These are phyloP conservation scores for Podilymbus podiceps DNA, from an alignment of 2,113 vertebrate species.

Conservation along the genomic window DNA sequence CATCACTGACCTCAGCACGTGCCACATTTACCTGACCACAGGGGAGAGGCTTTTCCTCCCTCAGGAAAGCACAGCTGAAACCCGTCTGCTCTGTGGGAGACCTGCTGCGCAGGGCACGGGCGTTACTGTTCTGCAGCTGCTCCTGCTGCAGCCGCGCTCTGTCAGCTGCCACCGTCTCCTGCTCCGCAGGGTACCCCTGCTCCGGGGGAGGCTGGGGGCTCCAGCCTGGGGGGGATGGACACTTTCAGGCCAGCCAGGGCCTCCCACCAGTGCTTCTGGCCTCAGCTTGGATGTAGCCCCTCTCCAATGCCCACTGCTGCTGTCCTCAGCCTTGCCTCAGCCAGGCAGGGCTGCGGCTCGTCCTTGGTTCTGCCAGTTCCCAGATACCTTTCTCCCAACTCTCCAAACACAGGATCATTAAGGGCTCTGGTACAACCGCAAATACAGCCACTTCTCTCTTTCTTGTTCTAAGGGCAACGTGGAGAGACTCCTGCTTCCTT, in stretches of 20 bases:
- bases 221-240: not conserved
- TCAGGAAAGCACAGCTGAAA: not conserved
- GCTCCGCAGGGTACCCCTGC: not conserved
- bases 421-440: not conserved
- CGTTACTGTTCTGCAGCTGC: not conserved
- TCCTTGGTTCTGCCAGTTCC: not conserved
- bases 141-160: not conserved
- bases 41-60: not conserved
- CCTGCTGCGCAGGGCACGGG: not conserved
- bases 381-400: not conserved
- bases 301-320: too few relatives aligned
- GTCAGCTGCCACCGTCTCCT: not conserved
- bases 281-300: accelerated
- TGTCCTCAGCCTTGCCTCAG: not conserved
- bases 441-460: not conserved
- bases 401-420: not conserved
- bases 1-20: not conserved
- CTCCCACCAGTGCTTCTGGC: not conserved
- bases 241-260: not conserved
- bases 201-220: not conserved
- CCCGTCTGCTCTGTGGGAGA: not conserved
- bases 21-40: not conserved
- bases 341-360: not conserved
- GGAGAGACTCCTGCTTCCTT: not conserved
- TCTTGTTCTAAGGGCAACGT: not conserved